Percentiles rank a stretch among this genome's conserved stretches.
phyloP scores from a whole-genome alignment of 1,140 invertebrate species.

The Rhysida immarginata region DNA sequence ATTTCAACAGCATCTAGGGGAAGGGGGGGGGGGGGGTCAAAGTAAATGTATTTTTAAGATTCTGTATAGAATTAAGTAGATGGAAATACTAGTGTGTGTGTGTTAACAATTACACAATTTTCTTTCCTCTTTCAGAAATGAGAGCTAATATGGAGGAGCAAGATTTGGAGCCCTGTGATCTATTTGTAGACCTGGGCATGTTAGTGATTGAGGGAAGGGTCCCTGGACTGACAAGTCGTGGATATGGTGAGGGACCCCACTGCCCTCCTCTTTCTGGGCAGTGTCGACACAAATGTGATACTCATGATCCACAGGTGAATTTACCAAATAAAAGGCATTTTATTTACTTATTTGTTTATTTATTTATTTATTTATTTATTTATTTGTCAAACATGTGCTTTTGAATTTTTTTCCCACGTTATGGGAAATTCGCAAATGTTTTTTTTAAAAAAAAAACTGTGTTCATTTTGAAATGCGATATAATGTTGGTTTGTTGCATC shows the following conservation, averaged over 20 bases:
- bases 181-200: conserved; percentile 41
- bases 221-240: conserved; percentile 39
- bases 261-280: conserved; percentile 32
- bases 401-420: neutral
- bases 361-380: neutral
- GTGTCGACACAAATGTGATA: conserved; percentile 37
- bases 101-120: too few relatives aligned
- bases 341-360: too few relatives aligned
- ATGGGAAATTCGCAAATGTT: neutral
- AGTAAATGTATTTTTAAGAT: too few relatives aligned
- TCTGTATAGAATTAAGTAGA: neutral
- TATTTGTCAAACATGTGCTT: too few relatives aligned
- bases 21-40: too few relatives aligned
- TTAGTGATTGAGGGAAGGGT: conserved; percentile 49
- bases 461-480: neutral
- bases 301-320: conserved; percentile 36
- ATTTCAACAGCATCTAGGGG: too few relatives aligned
- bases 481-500: too few relatives aligned
- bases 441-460: neutral
- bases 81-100: neutral
- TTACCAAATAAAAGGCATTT: too few relatives aligned
- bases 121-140: conserved; percentile 20
- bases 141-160: conserved; percentile 25
- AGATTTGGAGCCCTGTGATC: conserved; percentile 37
- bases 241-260: conserved; percentile 56